Evolutionary conservation across 2,888 invertebrate species (phyloP), one percentile per base, ranked within the genome.

Genomic region (Iselma pallidipennis): DNA sequence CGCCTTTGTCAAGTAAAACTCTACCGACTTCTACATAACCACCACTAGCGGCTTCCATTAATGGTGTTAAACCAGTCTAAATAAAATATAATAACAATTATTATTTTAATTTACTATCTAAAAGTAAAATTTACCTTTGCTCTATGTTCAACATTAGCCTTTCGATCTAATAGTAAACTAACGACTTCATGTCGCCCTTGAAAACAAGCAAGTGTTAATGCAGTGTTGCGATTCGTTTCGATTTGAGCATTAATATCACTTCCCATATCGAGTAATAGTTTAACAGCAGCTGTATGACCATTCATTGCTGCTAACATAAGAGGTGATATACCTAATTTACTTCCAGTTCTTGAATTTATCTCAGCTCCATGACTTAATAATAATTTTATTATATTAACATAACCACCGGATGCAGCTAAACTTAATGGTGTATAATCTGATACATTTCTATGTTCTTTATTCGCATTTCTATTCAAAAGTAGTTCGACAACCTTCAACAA

Each of bases 281-380:
- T 92, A 49, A 98, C 98, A 48, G 98, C 98, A 63, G 95, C 94
- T 77, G 92, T 91, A 78, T 96, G 95, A 0, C 98, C 98, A 85
- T 99, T 99, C 98, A 99, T 99, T 23, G 98, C 96, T 16, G 98
- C 98, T 77, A 99, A 82, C 99, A 99, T 99, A 57, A 99, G 86
- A 4, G 99, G 99, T 1, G 98, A 98, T 76, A 99, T 99, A 70
- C 99, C 98, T 59, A 98, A 85, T 83, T 98, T 98, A 68, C 96
- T 96, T 51, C 97, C 97, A 54, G 95, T 96, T 69, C 96, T 89
- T 14, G 98, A 98, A 85, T 99, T 99, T 71, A 99, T 99, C 83
- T 99, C 99, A 48, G 98, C 98, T 74, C 96, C 97, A 81, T 95
- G 92, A 77, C 90, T 92, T 49, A 99, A 85, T 66, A 99, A 84